Conservation (phyloP, 1,140 invertebrate genomes). For the Epicauta chinensis region DNA sequence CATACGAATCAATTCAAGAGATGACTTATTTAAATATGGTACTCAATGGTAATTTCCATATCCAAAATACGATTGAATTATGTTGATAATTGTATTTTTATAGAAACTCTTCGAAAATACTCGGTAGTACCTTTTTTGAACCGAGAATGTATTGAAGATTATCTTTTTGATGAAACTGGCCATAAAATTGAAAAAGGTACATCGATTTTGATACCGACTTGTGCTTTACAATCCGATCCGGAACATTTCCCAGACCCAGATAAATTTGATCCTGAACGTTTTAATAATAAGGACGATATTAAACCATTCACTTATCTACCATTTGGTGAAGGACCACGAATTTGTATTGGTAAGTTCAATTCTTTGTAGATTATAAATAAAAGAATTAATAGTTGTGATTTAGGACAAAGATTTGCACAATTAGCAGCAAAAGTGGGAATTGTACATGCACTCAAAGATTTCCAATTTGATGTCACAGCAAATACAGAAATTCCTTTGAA, state of each 20-base stretch:
- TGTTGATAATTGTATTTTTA: not conserved
- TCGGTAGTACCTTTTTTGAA: slow-evolving; percentile 6
- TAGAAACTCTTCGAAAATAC: slow-evolving; percentile 13
- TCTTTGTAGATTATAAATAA: too few relatives aligned
- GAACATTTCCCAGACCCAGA: too few relatives aligned
- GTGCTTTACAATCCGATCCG: slow-evolving; percentile 22
- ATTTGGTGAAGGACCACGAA: not conserved
- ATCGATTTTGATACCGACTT: slow-evolving; percentile 43
- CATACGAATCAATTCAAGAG: slow-evolving; percentile 37
- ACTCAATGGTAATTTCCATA: slow-evolving; percentile 39
- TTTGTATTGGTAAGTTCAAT: too few relatives aligned
- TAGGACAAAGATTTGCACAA: slow-evolving; percentile 3
- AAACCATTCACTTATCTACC: slow-evolving; percentile 33
- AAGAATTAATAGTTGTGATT: too few relatives aligned
- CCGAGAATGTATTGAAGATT: slow-evolving; percentile 35
- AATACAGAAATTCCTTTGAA: not conserved
- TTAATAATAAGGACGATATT: slow-evolving; percentile 45
- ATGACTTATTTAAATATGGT: slow-evolving; percentile 44
- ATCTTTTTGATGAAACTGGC: slow-evolving; percentile 44
- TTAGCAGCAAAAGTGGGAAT: slow-evolving; percentile 4
- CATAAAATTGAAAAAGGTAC: slow-evolving; percentile 47
- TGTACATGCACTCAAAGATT: slow-evolving; percentile 1
- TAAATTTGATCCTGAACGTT: slow-evolving; percentile 24
- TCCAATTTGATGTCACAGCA: not conserved
- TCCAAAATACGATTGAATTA: not conserved